A percentile compares a stretch with the other conserved stretches of the same genome.
Conservation (phyloP, 2,797 vertebrate species). For the Xiphorhynchus erythropygius region DNA sequence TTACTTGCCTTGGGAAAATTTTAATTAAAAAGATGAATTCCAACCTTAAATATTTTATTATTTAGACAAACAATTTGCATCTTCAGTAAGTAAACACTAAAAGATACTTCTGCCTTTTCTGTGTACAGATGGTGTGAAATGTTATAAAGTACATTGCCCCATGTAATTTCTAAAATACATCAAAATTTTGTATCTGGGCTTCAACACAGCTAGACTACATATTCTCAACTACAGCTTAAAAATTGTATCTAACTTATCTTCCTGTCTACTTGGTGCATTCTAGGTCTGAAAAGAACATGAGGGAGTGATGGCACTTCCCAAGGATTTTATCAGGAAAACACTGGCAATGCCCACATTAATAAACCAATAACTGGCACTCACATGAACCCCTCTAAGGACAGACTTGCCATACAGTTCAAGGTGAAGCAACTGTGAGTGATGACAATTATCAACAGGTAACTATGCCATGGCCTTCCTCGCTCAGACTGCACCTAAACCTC, state of each 20-base stretch:
- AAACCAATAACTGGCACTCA: background rate
- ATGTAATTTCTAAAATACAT: background rate
- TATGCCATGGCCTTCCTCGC: background rate
- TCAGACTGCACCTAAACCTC: background rate
- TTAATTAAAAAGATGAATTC: constrained; percentile 48
- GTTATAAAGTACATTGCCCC: background rate
- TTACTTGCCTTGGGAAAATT: constrained; percentile 56
- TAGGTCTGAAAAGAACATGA: background rate
- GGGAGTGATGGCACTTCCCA: background rate
- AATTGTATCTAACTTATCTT: background rate
- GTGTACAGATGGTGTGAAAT: background rate
- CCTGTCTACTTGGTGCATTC: background rate
- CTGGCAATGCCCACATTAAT: background rate
- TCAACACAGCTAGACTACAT: background rate
- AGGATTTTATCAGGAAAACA: background rate
- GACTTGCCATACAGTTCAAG: background rate
- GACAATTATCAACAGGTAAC: background rate
- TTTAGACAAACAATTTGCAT: constrained; percentile 31
- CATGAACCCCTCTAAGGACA: background rate
- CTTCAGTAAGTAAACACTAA: background rate
- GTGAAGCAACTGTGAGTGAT: background rate
- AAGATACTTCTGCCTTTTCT: background rate
- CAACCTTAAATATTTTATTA: constrained; percentile 45
- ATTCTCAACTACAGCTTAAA: background rate
- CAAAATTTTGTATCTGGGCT: background rate